Base-by-base conservation (phyloP, 2,888 invertebrate species). In the Microplitis manilae region DNA sequence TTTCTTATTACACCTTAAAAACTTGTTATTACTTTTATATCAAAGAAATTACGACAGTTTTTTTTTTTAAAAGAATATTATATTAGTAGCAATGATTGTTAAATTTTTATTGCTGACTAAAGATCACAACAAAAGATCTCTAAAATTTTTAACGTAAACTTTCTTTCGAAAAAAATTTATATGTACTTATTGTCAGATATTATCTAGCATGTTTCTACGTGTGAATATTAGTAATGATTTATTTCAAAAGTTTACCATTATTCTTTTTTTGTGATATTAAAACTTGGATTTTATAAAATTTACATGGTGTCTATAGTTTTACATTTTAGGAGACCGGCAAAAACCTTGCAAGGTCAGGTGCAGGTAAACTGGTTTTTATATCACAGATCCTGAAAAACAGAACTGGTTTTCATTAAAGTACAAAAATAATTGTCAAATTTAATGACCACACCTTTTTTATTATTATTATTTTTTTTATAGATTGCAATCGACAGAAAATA, bases 271-370 rank as follows among this genome's bases (percentile, higher is more conserved):
- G 17, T 7, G n/a, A 20, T 15, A 17, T 62, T 17, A 7, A 17
- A 62, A 62, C 17, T 17, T n/a, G 20, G 9, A 17, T 62, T 17
- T 17, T 62, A 20, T 17, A 20, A 62, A 62, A 17, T 62, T 62
- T 20, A 62, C 7, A 20, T 62, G 20, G 4, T 13, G 4, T 59
- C 62, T 20, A 15, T 62, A 20, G 6, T 20, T 62, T 62, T 62
- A 62, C 9, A 62, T 17, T 62, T 62, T 62, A 17, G 20, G n/a
- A 62, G 62, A 8, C 62, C 6, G 15, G 9, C 62, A 15, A 68
- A 74, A 74, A 68, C 60, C 61, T 77, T 69, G 77, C 73, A 73
- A 77, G 77, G 77, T 68, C 77, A 73, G 62, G 62, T 30, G 40
- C 50, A 7, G 30, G 59, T 6, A 69, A 73, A 77, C 68, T 59